Evolutionary conservation across 1,140 invertebrate species (phyloP).

Genomic region (Ericerus pela): DNA sequence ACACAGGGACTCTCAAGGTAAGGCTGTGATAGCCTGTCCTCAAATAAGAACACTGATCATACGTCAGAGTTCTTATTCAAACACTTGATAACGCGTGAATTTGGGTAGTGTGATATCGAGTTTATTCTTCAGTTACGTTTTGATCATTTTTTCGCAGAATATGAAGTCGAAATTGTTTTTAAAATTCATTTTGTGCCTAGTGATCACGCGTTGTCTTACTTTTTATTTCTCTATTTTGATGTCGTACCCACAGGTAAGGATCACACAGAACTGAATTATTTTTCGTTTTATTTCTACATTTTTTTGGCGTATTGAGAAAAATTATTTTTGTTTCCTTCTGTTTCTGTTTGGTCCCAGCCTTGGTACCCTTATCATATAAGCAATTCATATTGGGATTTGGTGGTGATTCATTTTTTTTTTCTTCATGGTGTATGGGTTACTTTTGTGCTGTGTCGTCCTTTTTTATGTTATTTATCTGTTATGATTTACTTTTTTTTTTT

Average conservation of each 20-base stretch:
- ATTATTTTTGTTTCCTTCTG: not conserved
- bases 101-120: not conserved
- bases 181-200: too few species aligned
- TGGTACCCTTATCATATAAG: conserved; percentile 15
- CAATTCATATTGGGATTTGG: conserved; percentile 15
- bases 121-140: not conserved
- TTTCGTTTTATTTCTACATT: too few species aligned
- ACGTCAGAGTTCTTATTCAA: not conserved
- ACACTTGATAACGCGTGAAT: conserved; percentile 7
- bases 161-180: too few species aligned
- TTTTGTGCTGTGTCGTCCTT: conserved; percentile 3
- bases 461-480: conserved; percentile 5
- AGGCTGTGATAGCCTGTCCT: conserved; percentile 28
- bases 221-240: too few species aligned
- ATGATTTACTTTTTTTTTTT: conserved; percentile 1
- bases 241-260: conserved; percentile 20
- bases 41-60: conserved; percentile 8
- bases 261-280: conserved; percentile 18
- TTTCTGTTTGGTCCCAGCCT: conserved; percentile 20
- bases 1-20: conserved; percentile 63
- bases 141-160: too few species aligned
- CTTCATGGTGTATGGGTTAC: conserved; percentile 10
- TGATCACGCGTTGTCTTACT: too few species aligned
- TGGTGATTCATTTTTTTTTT: conserved; percentile 17
- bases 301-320: not conserved